Evolutionary conservation across 2,888 invertebrate species (phyloP).

Genomic region (Lepidochitona cinerea): DNA sequence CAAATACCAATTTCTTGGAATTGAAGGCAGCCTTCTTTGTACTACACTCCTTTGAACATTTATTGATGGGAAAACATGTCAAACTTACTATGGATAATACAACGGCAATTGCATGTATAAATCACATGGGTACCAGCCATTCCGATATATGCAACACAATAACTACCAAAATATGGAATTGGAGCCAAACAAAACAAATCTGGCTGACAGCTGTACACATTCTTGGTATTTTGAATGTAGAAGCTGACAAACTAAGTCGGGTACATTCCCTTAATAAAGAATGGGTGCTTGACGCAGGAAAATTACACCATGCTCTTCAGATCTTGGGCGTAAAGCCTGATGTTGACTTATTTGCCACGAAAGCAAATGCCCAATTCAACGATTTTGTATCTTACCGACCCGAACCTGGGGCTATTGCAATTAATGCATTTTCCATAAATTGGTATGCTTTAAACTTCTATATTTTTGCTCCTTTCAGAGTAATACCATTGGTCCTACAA

Average conservation of each 20-base stretch:
- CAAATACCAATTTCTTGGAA: not conserved
- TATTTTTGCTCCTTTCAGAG: constrained; percentile 7
- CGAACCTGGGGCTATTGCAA: constrained; percentile 1
- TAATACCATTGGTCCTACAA: not conserved
- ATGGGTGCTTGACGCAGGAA: constrained; percentile 6
- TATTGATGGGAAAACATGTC: not conserved
- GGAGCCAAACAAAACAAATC: constrained; percentile 6
- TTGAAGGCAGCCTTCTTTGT: not conserved
- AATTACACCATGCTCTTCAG: not conserved
- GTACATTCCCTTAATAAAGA: not conserved
- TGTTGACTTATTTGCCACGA: constrained; percentile 17
- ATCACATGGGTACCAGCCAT: constrained; percentile 4
- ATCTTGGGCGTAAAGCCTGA: constrained; percentile 6
- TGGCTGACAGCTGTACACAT: constrained; percentile 1
- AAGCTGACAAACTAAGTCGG: constrained; percentile 7
- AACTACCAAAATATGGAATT: constrained; percentile 7
- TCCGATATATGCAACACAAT: not conserved
- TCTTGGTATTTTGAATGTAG: constrained; percentile 4
- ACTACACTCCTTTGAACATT: not conserved
- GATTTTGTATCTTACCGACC: constrained; percentile 6
- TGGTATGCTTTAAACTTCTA: not conserved
- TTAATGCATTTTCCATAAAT: constrained; percentile 6
- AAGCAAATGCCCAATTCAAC: constrained; percentile 2
- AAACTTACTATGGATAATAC: constrained; percentile 2
- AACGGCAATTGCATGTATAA: constrained; percentile 2